These are phyloP conservation scores for Picathartes gymnocephalus DNA, from an alignment of 2,113 vertebrate species.

Conservation along the genomic window DNA sequence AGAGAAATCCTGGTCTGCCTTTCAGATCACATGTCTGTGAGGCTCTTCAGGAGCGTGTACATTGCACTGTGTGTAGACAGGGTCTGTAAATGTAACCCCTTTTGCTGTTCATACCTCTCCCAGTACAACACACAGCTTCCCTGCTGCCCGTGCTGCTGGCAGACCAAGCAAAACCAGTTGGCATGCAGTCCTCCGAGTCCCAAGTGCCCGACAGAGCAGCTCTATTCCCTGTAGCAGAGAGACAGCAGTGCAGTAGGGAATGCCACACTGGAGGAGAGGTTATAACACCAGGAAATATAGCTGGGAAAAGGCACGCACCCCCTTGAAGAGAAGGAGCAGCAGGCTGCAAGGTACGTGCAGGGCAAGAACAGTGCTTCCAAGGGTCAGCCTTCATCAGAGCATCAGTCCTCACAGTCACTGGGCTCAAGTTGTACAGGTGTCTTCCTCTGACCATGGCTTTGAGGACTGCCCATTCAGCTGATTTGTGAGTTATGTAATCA, in stretches of 20 bases:
- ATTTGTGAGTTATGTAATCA: conserved; percentile 47
- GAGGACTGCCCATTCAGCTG: conserved; percentile 25
- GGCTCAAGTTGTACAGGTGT: not conserved
- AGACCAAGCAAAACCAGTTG: not conserved
- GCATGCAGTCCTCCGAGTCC: not conserved
- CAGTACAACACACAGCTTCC: not conserved
- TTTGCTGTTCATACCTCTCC: not conserved
- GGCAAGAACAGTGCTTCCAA: fast-evolving
- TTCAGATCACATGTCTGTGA: not conserved
- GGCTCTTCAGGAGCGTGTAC: not conserved
- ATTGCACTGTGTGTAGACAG: not conserved
- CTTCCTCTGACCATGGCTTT: not conserved
- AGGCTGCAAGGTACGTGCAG: not conserved
- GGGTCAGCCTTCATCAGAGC: not conserved
- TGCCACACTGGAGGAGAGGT: not conserved
- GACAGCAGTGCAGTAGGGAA: not conserved
- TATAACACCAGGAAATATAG: not conserved
- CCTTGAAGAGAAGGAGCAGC: not conserved
- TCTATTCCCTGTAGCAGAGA: not conserved
- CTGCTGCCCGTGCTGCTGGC: not conserved
- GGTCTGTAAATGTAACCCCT: not conserved
- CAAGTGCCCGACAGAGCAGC: not conserved
- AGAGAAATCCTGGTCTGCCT: not conserved
- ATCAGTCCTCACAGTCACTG: fast-evolving
- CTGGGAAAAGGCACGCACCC: not conserved